Evolutionary conservation across 2,113 vertebrate genomes (phyloP), one percentile per base, ranked within the genome.

Genomic region (Orthonyx spaldingii): DNA sequence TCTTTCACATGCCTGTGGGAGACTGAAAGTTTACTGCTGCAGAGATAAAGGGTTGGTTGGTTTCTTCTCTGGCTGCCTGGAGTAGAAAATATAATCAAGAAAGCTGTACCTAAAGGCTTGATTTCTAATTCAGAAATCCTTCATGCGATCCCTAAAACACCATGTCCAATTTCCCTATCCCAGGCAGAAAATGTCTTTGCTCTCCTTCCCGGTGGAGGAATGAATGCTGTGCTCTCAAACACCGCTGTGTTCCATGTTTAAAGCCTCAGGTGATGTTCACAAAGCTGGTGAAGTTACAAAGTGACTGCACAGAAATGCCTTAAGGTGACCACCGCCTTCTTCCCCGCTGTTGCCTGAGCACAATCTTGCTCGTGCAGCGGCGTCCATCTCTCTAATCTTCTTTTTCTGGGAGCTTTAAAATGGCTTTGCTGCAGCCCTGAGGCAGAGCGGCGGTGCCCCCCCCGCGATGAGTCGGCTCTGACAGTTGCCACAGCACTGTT

Each of bases 291-390:
- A 68, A 74, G 33, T 50, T 64, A 53, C 41, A 20, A 59, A 30
- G 50, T 16, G 26, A 5, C 19, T 28, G 70, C 18, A 4, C 32
- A 47, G 33, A 53, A 18, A 3, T 72, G 70, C 74, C 16, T 72
- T 19, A 3, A 4, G 50, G 46, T 65, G 63, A 22, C 18, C 42
- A 33, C 37, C 1, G 7, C 12, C 47, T n/a, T 65, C 64, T 91
- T 78, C 71, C 42, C 41, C 4, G 5, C 8, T 44, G 68, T 49
- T 76, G 70, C 39, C 44, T 37, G 50, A 39, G 44, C 8, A 17
- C 35, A 27, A 5, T 18, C 47, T 14, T 37, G 42, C 28, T 94
- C 0, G 0, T 44, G 28, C 72, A 87, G 61, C 0, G 0, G 42
- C 71, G 78, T 86, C 76, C 26, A 6, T 32, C 84, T 70, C 80